phyloP scores from a whole-genome alignment of 2,113 vertebrate genomes.

The Maccullochella peelii region DNA sequence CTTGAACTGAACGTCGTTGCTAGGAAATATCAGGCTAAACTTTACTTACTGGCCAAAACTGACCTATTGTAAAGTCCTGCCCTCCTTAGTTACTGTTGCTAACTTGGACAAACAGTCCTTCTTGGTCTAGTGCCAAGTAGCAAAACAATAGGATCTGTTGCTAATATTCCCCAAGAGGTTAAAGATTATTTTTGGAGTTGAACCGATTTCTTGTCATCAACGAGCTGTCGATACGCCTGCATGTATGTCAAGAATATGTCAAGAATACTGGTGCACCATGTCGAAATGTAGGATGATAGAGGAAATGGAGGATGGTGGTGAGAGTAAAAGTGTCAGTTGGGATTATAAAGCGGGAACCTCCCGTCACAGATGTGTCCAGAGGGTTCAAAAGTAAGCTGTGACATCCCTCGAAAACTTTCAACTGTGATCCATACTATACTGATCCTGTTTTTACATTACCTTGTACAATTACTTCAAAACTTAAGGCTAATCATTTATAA shows the following conservation, averaged over 20 bases:
- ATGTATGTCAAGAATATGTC: slow-evolving; percentile 28
- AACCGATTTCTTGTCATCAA: slow-evolving; percentile 52
- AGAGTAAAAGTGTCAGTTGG: background rate
- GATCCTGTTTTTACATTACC: background rate
- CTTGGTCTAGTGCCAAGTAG: slow-evolving; percentile 58
- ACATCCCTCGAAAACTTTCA: background rate
- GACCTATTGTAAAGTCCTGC: slow-evolving; percentile 26
- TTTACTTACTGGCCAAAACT: slow-evolving; percentile 4
- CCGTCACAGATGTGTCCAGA: background rate
- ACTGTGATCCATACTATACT: background rate
- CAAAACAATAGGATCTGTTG: slow-evolving; percentile 76
- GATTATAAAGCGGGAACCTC: background rate
- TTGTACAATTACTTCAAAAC: background rate
- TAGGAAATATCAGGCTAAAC: slow-evolving; percentile 44
- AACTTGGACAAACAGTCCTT: slow-evolving; percentile 66
- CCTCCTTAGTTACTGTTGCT: slow-evolving; percentile 63
- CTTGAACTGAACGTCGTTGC: slow-evolving; percentile 20
- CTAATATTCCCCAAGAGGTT: slow-evolving; percentile 68
- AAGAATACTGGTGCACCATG: background rate
- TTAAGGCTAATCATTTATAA: no score
- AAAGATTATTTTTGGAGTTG: slow-evolving; percentile 64
- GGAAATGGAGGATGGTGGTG: slow-evolving; percentile 2
- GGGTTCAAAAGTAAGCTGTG: slow-evolving; percentile 12
- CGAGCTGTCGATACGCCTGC: slow-evolving; percentile 15
- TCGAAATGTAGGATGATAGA: background rate